These are phyloP conservation scores for Xestia sexstrigata DNA, from an alignment of 2,888 invertebrate genomes.

Conservation along the genomic window DNA sequence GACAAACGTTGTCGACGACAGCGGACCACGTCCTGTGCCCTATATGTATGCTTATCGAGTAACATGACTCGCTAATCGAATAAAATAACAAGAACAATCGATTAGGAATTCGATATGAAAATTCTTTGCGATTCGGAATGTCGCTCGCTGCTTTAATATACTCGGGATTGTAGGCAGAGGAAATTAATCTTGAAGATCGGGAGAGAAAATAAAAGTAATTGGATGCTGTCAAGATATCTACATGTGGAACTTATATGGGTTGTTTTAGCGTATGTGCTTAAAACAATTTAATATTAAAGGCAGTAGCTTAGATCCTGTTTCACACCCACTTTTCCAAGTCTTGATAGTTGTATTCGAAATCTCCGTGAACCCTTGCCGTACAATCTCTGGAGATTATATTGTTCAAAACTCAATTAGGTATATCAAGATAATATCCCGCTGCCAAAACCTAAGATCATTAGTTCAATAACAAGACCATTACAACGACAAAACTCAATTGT, in stretches of 20 bases:
- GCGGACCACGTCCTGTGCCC: constrained; percentile 65
- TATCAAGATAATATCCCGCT: constrained; percentile 50
- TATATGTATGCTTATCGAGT: constrained; percentile 63
- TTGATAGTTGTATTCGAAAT: not conserved
- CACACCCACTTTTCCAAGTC: constrained; percentile 9
- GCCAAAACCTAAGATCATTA: constrained; percentile 45
- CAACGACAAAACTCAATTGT: constrained; percentile 39
- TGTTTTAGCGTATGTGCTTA: constrained; percentile 10
- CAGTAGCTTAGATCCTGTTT: not conserved
- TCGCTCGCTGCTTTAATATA: constrained; percentile 53
- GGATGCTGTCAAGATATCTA: constrained; percentile 3
- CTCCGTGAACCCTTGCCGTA: constrained; percentile 6
- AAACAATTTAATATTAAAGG: constrained; percentile 5
- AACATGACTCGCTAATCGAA: constrained; percentile 64
- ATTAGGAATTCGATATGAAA: constrained; percentile 61
- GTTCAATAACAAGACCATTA: constrained; percentile 42
- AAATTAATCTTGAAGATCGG: constrained; percentile 40
- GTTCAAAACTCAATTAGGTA: constrained; percentile 22
- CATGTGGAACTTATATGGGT: constrained; percentile 15
- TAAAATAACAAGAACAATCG: constrained; percentile 65
- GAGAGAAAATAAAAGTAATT: constrained; percentile 38
- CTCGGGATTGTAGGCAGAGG: constrained; percentile 16
- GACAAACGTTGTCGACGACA: constrained; percentile 57
- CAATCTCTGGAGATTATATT: constrained; percentile 26
- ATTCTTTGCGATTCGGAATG: constrained; percentile 51